Conservation (phyloP, 35 echinoderm and acorn worm species). For the Heliocidaris tuberculata region DNA sequence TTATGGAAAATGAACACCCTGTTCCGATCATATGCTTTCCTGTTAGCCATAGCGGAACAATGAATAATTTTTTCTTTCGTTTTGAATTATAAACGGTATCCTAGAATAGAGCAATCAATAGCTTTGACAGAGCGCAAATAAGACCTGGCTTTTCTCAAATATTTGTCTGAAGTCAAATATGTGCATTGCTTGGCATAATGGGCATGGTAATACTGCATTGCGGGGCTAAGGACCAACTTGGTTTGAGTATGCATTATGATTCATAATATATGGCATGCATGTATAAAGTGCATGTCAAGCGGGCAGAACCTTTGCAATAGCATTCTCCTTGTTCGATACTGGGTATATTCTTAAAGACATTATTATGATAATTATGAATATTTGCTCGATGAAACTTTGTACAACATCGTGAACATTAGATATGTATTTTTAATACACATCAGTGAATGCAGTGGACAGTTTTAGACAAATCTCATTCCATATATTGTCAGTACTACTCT, state of each 20-base stretch:
- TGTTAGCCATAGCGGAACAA: not conserved
- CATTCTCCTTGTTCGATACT: too few species aligned
- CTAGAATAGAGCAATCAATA: not conserved
- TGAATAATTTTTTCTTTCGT: not conserved
- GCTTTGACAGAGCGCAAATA: slow-evolving; percentile 2
- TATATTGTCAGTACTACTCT: too few species aligned
- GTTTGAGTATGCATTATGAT: not conserved
- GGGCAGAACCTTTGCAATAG: not conserved
- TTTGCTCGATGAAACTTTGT: too few species aligned
- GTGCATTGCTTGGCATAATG: not conserved
- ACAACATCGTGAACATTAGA: too few species aligned
- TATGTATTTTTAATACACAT: too few species aligned
- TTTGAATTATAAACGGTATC: not conserved
- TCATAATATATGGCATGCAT: not conserved
- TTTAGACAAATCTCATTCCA: too few species aligned
- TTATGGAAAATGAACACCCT: not conserved
- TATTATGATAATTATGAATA: too few species aligned
- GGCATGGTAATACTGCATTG: not conserved
- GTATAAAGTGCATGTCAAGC: not conserved
- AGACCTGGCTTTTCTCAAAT: not conserved
- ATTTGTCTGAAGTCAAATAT: slow-evolving; percentile 12
- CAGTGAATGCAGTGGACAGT: too few species aligned
- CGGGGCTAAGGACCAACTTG: not conserved
- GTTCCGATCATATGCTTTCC: not conserved
- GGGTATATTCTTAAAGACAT: too few species aligned